Evolutionary conservation across 2,113 vertebrate species (phyloP).

Genomic region (Oreochromis aureus): DNA sequence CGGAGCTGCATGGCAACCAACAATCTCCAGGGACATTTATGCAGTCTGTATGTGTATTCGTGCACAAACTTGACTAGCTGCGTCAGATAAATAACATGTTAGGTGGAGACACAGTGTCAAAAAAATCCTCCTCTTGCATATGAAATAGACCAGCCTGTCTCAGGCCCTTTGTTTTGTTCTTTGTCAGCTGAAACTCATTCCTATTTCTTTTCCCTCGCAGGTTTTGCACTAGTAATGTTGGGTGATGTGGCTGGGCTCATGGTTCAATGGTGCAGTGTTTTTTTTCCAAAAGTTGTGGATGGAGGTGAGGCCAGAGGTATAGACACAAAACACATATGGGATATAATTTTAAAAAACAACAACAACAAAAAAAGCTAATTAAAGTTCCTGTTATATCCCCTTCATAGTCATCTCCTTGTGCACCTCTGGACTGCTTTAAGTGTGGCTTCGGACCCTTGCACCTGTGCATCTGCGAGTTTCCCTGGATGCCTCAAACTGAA

Average conservation of each 20-base stretch:
- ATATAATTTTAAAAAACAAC: not conserved
- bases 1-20: not conserved
- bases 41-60: not conserved
- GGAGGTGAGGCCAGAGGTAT: not conserved
- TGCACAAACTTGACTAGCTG: not conserved
- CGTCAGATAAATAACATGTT: not conserved
- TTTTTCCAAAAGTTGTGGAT: not conserved
- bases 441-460: not conserved
- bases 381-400: not conserved
- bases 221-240: not conserved
- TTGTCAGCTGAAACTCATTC: not conserved
- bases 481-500: not conserved
- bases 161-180: not conserved
- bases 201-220: not conserved
- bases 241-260: not conserved
- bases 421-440: not conserved
- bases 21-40: not conserved
- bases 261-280: not conserved
- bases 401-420: not conserved
- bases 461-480: not conserved
- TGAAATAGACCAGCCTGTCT: slow-evolving; percentile 28
- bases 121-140: not conserved
- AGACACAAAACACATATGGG: not conserved
- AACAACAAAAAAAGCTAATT: not conserved
- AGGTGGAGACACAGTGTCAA: not conserved